Percentiles rank a stretch among this genome's conserved stretches.
These are phyloP conservation scores for Ophion costatus DNA, from an alignment of 2,888 invertebrate species.

Conservation along the genomic window DNA sequence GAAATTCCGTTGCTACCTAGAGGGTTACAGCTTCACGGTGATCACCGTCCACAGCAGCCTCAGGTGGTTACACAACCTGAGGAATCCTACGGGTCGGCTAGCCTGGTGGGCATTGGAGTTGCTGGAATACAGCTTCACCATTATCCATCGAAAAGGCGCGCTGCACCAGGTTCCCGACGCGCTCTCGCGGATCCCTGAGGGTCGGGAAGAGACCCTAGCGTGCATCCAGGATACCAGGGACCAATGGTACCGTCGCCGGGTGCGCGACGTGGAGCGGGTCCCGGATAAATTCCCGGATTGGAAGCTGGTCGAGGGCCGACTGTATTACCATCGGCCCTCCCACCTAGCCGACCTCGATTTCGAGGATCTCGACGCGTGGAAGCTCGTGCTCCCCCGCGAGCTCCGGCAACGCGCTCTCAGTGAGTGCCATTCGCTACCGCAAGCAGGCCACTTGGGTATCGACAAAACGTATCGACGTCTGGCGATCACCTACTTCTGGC, in stretches of 20 bases:
- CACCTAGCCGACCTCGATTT: background rate
- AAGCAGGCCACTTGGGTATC: conserved; percentile 64
- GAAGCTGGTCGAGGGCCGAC: background rate
- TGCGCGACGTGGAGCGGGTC: background rate
- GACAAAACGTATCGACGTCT: conserved; percentile 48
- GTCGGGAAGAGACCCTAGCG: background rate
- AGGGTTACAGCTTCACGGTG: conserved; percentile 50
- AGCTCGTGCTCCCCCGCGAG: conserved; percentile 55
- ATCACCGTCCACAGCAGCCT: conserved; percentile 52
- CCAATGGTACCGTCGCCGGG: too few species aligned
- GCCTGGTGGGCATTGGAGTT: conserved; percentile 60
- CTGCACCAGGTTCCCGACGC: conserved; percentile 59
- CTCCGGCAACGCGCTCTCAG: conserved; percentile 3
- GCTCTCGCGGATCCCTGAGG: conserved; percentile 36
- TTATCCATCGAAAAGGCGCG: conserved; percentile 44
- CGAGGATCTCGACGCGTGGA: conserved; percentile 41
- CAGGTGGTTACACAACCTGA: conserved; percentile 45
- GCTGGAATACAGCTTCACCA: conserved; percentile 56
- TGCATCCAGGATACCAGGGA: too few species aligned
- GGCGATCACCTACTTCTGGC: conserved; percentile 55
- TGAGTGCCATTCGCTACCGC: conserved; percentile 6
- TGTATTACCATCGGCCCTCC: conserved; percentile 36
- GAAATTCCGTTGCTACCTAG: conserved; percentile 40
- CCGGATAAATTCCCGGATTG: background rate
- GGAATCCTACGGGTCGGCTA: conserved; percentile 48